Evolutionary conservation across 2,888 invertebrate genomes (phyloP).

Genomic region (Aproaerema taeniolella): DNA sequence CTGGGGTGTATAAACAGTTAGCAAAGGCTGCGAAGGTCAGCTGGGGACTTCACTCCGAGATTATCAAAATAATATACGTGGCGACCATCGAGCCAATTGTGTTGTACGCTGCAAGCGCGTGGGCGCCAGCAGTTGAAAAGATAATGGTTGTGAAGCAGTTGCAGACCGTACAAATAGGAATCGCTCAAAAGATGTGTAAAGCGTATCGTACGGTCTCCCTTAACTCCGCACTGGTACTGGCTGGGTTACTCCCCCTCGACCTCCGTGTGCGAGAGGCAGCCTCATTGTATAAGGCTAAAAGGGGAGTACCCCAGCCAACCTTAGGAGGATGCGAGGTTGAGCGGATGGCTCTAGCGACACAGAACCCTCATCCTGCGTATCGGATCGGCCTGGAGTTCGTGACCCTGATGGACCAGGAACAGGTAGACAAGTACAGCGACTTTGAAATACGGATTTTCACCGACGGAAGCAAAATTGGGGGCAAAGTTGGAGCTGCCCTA

Average conservation of each 20-base stretch:
- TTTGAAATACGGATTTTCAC: background rate
- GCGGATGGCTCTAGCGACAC: background rate
- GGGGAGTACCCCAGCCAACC: background rate
- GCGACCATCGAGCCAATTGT: no score
- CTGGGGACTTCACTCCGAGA: no score
- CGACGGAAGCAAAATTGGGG: background rate
- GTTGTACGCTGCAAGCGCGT: no score
- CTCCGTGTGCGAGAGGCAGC: constrained; percentile 14
- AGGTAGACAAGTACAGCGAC: background rate
- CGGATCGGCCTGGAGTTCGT: background rate
- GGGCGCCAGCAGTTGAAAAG: background rate
- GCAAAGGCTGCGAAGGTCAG: background rate
- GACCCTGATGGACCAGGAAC: background rate
- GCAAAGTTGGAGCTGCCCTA: background rate
- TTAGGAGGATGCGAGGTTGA: constrained; percentile 20
- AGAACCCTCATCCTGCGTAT: constrained; percentile 10
- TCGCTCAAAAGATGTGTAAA: constrained; percentile 16
- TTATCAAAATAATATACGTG: no score
- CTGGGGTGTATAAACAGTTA: no score
- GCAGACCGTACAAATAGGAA: background rate
- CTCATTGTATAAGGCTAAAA: constrained; percentile 18
- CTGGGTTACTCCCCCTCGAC: constrained; percentile 14
- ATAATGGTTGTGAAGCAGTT: background rate
- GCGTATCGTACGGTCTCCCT: constrained; percentile 19
- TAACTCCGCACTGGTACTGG: constrained; percentile 13